Evolutionary conservation across 1,140 invertebrate genomes (phyloP), one percentile per base, ranked within the genome.

Genomic region (Drosophila melanica): DNA sequence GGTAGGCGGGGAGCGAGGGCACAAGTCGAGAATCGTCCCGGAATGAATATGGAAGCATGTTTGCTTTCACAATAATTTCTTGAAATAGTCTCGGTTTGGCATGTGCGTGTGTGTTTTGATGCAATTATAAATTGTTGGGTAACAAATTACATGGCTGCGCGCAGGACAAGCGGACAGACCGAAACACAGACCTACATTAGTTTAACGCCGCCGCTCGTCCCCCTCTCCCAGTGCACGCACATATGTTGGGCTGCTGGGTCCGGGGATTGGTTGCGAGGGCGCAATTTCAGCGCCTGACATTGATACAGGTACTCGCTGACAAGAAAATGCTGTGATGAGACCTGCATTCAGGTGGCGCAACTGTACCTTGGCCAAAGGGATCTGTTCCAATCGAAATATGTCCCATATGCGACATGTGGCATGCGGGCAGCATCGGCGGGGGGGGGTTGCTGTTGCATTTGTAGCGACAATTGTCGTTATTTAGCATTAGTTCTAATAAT

Each of bases 41-140:
- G 63, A 77, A 12, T 70, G 63, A 77, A 12, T 70, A 68, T 74
- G 66, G 77, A 71, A 68, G 62, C 70, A 84, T 85, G 81, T 86
- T 81, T 81, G 66, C 75, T 75, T 81, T 86, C 77, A 76, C 72
- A 72, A 81, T 78, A 81, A 69, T 79, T 82, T 57, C 69, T 77
- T 48, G 55, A 66, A 74, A 66, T 72, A 79, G 80, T 84, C n/a
- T 33, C 8, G 27, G n/a, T 37, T 23, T 58, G 37, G 42, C 64
- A 51, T 75, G 59, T 74, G 69, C 55, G 70, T 77, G 57, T 51
- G 18, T 75, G 69, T 78, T 78, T 78, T 89, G 82, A 87, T 87
- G 82, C 82, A 87, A 87, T 87, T 87, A 87, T 87, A 87, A 87
- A 87, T 79, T 87, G 79, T 87, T 87, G 82, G 84, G 87, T 87